A percentile compares a stretch with the other conserved stretches of the same genome.
phyloP scores from a whole-genome alignment of 1,140 invertebrate genomes.

The Apocrypta bakeri region DNA sequence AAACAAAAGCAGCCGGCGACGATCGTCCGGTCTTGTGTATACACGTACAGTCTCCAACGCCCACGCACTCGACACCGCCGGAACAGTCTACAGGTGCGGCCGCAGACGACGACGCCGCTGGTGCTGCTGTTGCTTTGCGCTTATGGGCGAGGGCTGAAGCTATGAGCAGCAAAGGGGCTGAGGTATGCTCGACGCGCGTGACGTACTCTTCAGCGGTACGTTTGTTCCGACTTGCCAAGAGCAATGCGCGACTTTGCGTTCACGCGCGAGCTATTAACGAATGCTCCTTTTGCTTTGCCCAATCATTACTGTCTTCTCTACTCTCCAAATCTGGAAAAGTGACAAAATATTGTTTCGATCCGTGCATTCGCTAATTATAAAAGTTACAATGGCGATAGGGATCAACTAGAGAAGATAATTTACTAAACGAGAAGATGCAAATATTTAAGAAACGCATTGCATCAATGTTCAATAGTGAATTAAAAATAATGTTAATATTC shows the following conservation, averaged over 20 bases:
- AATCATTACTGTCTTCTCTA: too few relatives aligned
- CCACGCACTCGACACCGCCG: slow-evolving; percentile 59
- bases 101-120: neutral
- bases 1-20: slow-evolving; percentile 50
- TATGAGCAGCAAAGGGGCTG: neutral
- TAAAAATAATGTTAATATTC: too few relatives aligned
- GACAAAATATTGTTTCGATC: too few relatives aligned
- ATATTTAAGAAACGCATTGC: too few relatives aligned
- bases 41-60: slow-evolving; percentile 64
- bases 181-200: slow-evolving; percentile 46
- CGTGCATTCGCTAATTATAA: too few relatives aligned
- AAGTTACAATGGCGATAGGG: too few relatives aligned
- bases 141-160: neutral
- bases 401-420: too few relatives aligned
- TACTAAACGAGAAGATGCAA: too few relatives aligned
- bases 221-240: slow-evolving; percentile 52
- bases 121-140: neutral
- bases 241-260: slow-evolving; percentile 55
- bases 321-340: too few relatives aligned
- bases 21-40: slow-evolving; percentile 46
- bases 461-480: too few relatives aligned
- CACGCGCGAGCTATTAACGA: slow-evolving; percentile 43
- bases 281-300: slow-evolving; percentile 47
- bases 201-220: slow-evolving; percentile 47
- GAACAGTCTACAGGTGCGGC: slow-evolving; percentile 70